Evolutionary conservation across 1,140 invertebrate genomes (phyloP), one percentile per base, ranked within the genome.

Genomic region (Neodiprion fabricii): DNA sequence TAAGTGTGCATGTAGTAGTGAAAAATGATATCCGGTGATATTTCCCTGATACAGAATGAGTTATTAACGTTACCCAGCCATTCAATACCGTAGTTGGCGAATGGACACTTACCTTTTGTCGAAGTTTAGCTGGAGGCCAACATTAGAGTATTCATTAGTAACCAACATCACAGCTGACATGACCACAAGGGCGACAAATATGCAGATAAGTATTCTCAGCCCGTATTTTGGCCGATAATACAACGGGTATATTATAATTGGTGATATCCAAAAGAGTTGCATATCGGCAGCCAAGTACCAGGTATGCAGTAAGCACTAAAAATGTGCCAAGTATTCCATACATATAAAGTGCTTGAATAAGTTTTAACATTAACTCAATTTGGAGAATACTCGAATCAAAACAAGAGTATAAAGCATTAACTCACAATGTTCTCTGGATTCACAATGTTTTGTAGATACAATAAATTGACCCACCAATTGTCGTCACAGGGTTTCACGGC

Each of bases 281-380:
- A 94, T 92, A 79, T 95, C 94, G 49, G 93, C 92, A 2, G 94
- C 87, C 23, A 91, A 74, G 74, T 90, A 91, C 90, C 90, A 91
- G 0, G 89, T 85, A n/a, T 90, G 89, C 5, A 75, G 73, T 5
- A 90, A 70, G 82, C 94, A 95, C 93, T 93, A 79, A 66, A 89
- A 17, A 14, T 17, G 9, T 14, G 7, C 3, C 5, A 61, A 61
- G 4, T 40, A 5, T 40, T 40, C 28, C 28, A 40, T 40, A 1
- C 5, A 14, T 4, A 14, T 17, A 61, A 61, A 5, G 9, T 17
- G 0, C n/a, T 5, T 9, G 7, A 61, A 17, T 14, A 61, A 14
- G 28, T 40, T 40, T 40, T 1, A 40, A 2, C 53, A 61, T 61
- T 14, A 14, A 14, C n/a, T 14, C 3, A 14, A 1, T 14, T 14